Evolutionary conservation across 2,797 vertebrate species (phyloP), one percentile per base, ranked within the genome.

Genomic region (Hephaestus fuliginosus): DNA sequence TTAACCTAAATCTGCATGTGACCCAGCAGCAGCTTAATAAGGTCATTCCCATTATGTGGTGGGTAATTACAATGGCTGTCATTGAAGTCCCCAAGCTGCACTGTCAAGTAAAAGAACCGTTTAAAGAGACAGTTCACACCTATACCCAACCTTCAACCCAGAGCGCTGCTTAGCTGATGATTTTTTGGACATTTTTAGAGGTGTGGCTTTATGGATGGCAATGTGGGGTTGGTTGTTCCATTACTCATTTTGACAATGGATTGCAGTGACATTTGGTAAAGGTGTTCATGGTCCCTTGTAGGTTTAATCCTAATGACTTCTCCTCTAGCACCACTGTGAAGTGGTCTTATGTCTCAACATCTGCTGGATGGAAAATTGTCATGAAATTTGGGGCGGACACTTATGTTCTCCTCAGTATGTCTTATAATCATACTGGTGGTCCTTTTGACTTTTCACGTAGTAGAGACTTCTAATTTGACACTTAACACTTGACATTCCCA

Each of bases 31-130:
- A 81, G 68, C 83, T 88, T 90, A 91, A 91, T 86, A 86, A 84
- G 86, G 90, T 89, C 84, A 78, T 83, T 92, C 65, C 85, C 63
- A 88, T 93, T 89, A 91, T 80, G 82, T 82, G 75, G 46, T 76
- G 74, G 88, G 87, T 93, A 93, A 93, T 92, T 92, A 86, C 81
- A 84, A 84, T 75, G 74, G 44, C 62, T 81, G 69, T 74, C 85
- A 83, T 44, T 83, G 58, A 89, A 84, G 69, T 89, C 85, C 85
- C 89, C 39, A 20, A 80, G 86, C 85, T 86, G 76, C 65, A 77
- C 60, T 36, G 66, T 86, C 62, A 85, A 80, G 77, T 80, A 68
- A 81, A 80, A 78, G 76, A 85, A 70, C 61, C 62, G 41, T 78
- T 90, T 84, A 84, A 92, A 86, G 75, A 66, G 44, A 39, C 68